phyloP scores from a whole-genome alignment of 2,113 vertebrate genomes.

The Halichoerus grypus region DNA sequence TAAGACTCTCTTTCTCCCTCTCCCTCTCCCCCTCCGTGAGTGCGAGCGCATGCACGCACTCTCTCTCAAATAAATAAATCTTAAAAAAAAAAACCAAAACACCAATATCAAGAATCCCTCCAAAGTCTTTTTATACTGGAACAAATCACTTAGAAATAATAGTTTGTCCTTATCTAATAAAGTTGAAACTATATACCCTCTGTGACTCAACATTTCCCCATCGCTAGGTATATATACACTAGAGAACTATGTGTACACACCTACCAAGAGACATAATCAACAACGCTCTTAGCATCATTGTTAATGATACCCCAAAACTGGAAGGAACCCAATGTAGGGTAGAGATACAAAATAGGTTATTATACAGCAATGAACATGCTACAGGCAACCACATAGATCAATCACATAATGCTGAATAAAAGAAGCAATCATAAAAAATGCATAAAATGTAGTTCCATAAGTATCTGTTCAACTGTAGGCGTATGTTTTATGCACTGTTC shows the following conservation, averaged over 20 bases:
- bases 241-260: neutral
- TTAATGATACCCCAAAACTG: neutral
- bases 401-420: constrained; percentile 1
- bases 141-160: constrained; percentile 21
- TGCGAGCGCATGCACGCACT: neutral
- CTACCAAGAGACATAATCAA: neutral
- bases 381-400: constrained; percentile 7
- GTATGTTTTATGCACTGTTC: neutral
- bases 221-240: neutral
- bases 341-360: neutral
- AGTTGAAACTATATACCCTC: neutral
- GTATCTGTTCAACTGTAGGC: neutral
- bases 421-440: constrained; percentile 43
- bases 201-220: neutral
- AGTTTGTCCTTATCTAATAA: constrained; percentile 8
- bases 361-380: neutral
- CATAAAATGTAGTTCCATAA: neutral
- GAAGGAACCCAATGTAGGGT: neutral
- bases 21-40: neutral
- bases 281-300: neutral
- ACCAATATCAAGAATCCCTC: neutral
- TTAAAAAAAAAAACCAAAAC: neutral
- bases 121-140: constrained; percentile 15
- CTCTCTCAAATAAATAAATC: neutral
- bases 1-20: neutral